phyloP scores from a whole-genome alignment of 2,113 vertebrate genomes.

The Oryctolagus cuniculus region DNA sequence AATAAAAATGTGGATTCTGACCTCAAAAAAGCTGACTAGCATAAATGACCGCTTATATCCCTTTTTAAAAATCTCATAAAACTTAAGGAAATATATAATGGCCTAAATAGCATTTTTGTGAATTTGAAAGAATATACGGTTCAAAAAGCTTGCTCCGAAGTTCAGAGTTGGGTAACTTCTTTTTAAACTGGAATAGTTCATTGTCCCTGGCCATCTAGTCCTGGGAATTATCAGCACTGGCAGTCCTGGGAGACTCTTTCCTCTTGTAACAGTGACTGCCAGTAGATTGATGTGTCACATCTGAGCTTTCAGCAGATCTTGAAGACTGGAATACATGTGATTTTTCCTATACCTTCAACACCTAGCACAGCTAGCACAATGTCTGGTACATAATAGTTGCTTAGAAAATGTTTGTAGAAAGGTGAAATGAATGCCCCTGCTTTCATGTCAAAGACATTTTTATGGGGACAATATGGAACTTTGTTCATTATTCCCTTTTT shows the following conservation, averaged over 20 bases:
- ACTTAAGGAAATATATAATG: conserved; percentile 75
- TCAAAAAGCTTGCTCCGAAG: conserved; percentile 52
- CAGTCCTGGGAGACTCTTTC: background rate
- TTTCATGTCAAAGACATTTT: conserved; percentile 1
- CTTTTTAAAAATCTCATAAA: conserved; percentile 69
- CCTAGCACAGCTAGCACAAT: background rate
- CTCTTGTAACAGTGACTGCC: background rate
- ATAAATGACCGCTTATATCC: conserved; percentile 51
- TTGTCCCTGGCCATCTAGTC: conserved; percentile 44
- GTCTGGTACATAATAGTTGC: conserved; percentile 49
- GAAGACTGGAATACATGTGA: background rate
- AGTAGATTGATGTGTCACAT: background rate
- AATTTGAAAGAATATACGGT: conserved; percentile 67
- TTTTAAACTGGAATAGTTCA: background rate
- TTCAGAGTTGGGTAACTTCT: conserved; percentile 56
- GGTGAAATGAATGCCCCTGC: background rate
- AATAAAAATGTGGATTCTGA: conserved; percentile 63
- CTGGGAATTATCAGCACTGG: conserved; percentile 17
- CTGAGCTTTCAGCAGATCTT: conserved; percentile 45
- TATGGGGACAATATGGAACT: background rate
- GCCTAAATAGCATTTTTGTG: conserved; percentile 50
- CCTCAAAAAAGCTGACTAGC: conserved; percentile 58
- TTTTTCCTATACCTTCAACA: conserved; percentile 40
- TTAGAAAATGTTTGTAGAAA: conserved; percentile 65
- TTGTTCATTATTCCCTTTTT: background rate